Conservation (phyloP, 2,113 vertebrate species). For the Pogonocichla stellata region DNA sequence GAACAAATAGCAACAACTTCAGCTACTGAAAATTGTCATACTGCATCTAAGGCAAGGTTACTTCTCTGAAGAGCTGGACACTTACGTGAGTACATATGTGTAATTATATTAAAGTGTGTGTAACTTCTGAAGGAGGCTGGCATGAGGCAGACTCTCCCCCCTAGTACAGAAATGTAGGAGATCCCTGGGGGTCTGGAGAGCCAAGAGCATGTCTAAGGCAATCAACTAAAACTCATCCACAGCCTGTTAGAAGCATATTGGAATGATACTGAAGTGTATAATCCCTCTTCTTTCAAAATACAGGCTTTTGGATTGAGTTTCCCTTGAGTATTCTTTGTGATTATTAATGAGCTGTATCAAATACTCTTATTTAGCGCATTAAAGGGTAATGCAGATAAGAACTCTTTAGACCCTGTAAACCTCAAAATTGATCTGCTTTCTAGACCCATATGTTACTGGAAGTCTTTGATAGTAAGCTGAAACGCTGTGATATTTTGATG, state of each 20-base stretch:
- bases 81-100: not conserved
- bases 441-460: not conserved
- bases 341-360: not conserved
- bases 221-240: not conserved
- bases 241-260: not conserved
- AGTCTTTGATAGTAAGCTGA: not conserved
- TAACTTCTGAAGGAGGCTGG: not conserved
- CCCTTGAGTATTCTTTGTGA: not conserved
- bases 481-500: not conserved
- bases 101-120: not conserved
- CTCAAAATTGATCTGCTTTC: not conserved
- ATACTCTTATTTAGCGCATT: not conserved
- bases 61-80: not conserved
- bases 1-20: not conserved
- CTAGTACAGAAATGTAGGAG: not conserved
- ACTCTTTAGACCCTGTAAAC: not conserved
- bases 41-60: not conserved
- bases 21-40: not conserved
- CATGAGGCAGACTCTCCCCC: no score
- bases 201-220: rapidly evolving
- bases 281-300: not conserved
- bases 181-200: not conserved
- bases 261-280: not conserved
- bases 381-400: not conserved
- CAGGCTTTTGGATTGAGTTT: not conserved